These are phyloP conservation scores for Sisor rabdophorus DNA, from an alignment of 2,113 vertebrate genomes.

Conservation along the genomic window DNA sequence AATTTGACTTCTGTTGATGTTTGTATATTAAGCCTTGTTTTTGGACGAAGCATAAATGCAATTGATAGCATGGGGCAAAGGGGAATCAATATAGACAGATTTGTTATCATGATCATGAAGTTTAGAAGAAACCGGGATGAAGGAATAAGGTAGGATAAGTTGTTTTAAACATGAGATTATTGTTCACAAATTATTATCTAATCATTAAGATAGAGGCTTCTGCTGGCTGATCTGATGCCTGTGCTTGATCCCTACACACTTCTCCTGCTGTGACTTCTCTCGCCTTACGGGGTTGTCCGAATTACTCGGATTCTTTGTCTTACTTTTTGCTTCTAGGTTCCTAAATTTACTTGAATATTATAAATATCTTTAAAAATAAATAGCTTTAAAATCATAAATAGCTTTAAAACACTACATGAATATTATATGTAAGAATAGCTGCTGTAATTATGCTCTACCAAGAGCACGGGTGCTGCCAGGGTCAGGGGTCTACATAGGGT, in stretches of 20 bases:
- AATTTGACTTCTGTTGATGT: too few relatives aligned
- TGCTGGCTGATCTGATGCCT: conserved; percentile 7
- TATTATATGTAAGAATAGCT: too few relatives aligned
- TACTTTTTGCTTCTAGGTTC: neutral
- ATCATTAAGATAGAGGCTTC: neutral
- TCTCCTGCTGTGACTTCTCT: conserved; percentile 4
- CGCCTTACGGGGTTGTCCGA: neutral
- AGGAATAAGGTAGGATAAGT: neutral
- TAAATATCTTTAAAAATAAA: too few relatives aligned
- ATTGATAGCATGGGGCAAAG: neutral
- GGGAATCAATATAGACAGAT: neutral
- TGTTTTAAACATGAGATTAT: neutral
- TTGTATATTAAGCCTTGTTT: too few relatives aligned
- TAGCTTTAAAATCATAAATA: too few relatives aligned
- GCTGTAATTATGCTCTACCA: too few relatives aligned
- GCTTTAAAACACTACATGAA: too few relatives aligned
- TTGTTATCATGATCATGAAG: neutral
- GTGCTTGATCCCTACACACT: neutral
- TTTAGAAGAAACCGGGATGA: neutral
- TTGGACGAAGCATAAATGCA: neutral
- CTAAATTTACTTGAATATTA: neutral
- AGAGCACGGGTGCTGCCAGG: too few relatives aligned
- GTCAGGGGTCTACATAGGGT: too few relatives aligned
- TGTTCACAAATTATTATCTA: neutral
- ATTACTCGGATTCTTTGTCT: neutral